These are phyloP conservation scores for Dolichotis patagonum DNA, from an alignment of 2,113 vertebrate genomes.

Conservation along the genomic window DNA sequence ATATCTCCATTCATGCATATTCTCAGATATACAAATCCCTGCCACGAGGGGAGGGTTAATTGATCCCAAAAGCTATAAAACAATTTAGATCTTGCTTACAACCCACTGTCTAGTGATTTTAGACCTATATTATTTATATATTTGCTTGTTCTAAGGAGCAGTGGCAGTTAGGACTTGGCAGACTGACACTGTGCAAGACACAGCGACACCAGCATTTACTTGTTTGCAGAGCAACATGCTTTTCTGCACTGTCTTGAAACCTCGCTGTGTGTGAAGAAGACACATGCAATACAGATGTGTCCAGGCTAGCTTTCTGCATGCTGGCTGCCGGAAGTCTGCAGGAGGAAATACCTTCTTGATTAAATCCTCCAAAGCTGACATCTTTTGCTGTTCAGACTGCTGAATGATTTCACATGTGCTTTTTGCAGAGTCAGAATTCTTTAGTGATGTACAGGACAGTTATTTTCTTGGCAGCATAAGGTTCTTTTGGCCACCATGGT, in stretches of 20 bases:
- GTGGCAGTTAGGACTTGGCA: not conserved
- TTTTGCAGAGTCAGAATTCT: constrained; percentile 79
- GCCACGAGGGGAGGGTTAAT: not conserved
- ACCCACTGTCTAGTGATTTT: not conserved
- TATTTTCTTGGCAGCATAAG: constrained; percentile 33
- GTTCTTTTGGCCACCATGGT: constrained; percentile 44
- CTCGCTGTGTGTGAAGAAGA: not conserved
- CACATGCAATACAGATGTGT: constrained; percentile 25
- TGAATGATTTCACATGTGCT: constrained; percentile 67
- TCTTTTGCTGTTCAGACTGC: constrained; percentile 44
- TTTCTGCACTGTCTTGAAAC: not conserved
- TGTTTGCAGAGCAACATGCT: not conserved
- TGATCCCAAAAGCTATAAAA: not conserved
- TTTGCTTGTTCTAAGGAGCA: constrained; percentile 3
- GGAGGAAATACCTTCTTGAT: constrained; percentile 77
- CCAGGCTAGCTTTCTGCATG: not conserved
- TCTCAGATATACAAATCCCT: not conserved
- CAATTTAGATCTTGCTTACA: not conserved
- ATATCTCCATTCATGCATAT: not conserved
- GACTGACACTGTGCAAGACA: not conserved
- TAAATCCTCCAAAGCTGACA: constrained; percentile 69
- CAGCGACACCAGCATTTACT: not conserved
- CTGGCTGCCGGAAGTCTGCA: constrained; percentile 42
- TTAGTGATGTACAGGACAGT: not conserved
- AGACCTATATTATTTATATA: not conserved